phyloP scores from a whole-genome alignment of 2,797 vertebrate species.

The Petrocephalus schoutedeni region DNA sequence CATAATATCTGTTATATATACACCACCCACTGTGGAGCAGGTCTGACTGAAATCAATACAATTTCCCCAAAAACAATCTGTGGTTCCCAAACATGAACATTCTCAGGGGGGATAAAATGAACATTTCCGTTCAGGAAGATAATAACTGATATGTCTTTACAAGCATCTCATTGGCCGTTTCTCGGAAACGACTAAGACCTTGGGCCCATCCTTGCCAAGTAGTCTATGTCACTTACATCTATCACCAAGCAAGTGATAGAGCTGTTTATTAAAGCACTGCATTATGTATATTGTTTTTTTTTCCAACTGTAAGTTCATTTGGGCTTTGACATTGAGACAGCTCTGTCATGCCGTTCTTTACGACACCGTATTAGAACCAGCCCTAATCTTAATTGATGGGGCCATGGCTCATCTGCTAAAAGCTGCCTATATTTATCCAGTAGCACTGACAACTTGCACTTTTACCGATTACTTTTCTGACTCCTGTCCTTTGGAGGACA shows the following conservation, averaged over 20 bases:
- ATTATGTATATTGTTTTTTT: constrained; percentile 60
- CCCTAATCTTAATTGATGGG: constrained; percentile 74
- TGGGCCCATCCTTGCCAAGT: constrained; percentile 33
- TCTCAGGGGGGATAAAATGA: background rate
- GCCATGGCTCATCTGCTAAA: constrained; percentile 81
- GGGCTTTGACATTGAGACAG: constrained; percentile 74
- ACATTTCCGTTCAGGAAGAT: background rate
- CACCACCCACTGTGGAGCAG: background rate
- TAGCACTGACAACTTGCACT: constrained; percentile 68
- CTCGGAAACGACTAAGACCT: background rate
- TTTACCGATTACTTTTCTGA: constrained; percentile 79
- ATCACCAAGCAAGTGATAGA: constrained; percentile 51
- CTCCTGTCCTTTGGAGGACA: constrained; percentile 75
- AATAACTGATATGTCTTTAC: background rate
- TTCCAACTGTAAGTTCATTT: constrained; percentile 59
- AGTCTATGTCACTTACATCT: constrained; percentile 53
- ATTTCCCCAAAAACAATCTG: background rate
- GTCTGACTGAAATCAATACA: constrained; percentile 1
- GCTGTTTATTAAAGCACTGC: constrained; percentile 52
- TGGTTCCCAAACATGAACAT: background rate
- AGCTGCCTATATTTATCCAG: constrained; percentile 76
- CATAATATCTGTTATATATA: background rate
- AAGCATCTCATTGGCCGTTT: background rate
- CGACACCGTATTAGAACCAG: constrained; percentile 61
- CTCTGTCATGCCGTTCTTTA: constrained; percentile 64